Evolutionary conservation across 2,888 invertebrate species (phyloP).

Genomic region (Chrysopilus asiliformis): DNA sequence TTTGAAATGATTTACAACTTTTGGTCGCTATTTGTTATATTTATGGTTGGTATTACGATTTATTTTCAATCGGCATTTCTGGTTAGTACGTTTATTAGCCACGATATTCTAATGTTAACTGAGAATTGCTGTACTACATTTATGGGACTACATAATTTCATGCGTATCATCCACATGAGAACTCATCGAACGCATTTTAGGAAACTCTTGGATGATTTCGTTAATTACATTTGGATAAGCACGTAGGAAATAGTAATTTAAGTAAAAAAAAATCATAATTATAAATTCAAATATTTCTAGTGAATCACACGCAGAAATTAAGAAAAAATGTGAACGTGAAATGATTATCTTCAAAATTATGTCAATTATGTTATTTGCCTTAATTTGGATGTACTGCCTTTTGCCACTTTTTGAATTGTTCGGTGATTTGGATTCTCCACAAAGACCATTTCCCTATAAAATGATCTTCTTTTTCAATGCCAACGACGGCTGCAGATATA

Average conservation of each 20-base stretch:
- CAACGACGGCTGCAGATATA: constrained; percentile 23
- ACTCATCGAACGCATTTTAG: constrained; percentile 23
- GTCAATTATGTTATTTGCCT: constrained; percentile 25
- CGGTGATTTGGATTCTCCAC: constrained; percentile 7
- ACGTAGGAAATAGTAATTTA: constrained; percentile 26
- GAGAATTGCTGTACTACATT: constrained; percentile 34
- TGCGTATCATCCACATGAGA: constrained; percentile 31
- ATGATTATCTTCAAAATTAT: constrained; percentile 28
- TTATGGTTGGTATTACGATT: constrained; percentile 28
- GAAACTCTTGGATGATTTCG: constrained; percentile 25
- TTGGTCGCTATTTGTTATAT: constrained; percentile 31
- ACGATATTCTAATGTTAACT: constrained; percentile 30
- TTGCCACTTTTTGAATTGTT: constrained; percentile 28
- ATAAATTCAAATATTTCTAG: constrained; percentile 13
- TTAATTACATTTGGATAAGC: constrained; percentile 28
- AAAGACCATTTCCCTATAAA: constrained; percentile 35
- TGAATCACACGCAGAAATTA: constrained; percentile 18
- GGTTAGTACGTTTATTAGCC: constrained; percentile 22
- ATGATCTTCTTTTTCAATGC: constrained; percentile 33
- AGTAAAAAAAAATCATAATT: too few species aligned
- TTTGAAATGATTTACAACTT: constrained; percentile 18
- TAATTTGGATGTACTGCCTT: constrained; percentile 31
- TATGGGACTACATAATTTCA: constrained; percentile 31
- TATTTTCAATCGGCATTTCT: constrained; percentile 28
- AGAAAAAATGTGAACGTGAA: constrained; percentile 22